Conservation (phyloP, 2,797 vertebrate species). For the Sebastiscus albofasciatus region DNA sequence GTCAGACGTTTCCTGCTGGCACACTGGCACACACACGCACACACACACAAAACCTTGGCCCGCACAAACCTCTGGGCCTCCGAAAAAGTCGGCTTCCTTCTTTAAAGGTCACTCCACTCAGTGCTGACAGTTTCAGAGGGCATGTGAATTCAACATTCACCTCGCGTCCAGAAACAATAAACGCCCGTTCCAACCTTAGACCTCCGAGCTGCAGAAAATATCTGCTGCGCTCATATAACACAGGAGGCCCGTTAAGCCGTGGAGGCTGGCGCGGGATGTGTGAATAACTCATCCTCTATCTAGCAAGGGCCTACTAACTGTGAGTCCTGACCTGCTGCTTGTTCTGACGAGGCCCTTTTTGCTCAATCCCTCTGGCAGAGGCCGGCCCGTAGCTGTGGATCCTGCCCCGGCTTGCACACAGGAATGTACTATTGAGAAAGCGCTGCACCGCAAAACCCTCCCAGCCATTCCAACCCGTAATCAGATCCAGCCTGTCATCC, state of each 20-base stretch:
- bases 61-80: constrained; percentile 5
- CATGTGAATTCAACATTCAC: constrained; percentile 52
- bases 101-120: constrained; percentile 59
- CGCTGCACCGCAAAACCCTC: constrained; percentile 75
- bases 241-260: constrained; percentile 21
- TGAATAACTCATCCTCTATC: constrained; percentile 61
- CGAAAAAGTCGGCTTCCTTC: constrained; percentile 49
- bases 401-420: constrained; percentile 78
- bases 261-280: constrained; percentile 32
- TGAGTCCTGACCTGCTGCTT: constrained; percentile 55
- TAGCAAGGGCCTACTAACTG: constrained; percentile 51
- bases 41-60: constrained; percentile 18
- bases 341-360: constrained; percentile 47
- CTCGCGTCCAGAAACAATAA: constrained; percentile 60
- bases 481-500: constrained; percentile 82
- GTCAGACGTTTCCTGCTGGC: constrained; percentile 72
- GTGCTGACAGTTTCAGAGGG: constrained; percentile 60
- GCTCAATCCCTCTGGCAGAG: constrained; percentile 30
- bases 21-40: constrained; percentile 12
- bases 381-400: constrained; percentile 54
- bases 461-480: constrained; percentile 82
- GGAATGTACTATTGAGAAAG: constrained; percentile 86
- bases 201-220: constrained; percentile 41
- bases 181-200: constrained; percentile 27
- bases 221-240: constrained; percentile 20